A percentile compares a stretch with the other conserved stretches of the same genome.
These are phyloP conservation scores for Dromiciops gliroides DNA, from an alignment of 2,113 vertebrate species.

Conservation along the genomic window DNA sequence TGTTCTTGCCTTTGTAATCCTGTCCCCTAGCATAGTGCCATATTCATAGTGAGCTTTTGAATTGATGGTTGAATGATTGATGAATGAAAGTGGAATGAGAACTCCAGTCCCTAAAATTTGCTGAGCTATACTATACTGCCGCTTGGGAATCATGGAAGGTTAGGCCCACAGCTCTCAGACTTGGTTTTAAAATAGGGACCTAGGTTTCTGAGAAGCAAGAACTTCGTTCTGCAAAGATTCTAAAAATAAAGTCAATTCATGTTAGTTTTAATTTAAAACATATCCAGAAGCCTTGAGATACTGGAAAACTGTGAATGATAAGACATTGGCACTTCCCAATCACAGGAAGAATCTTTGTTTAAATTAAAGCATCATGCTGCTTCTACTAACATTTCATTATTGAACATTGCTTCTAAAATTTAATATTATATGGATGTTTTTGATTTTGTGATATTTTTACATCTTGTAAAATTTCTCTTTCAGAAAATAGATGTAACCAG, in stretches of 20 bases:
- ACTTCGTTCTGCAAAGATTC: neutral
- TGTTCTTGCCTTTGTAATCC: neutral
- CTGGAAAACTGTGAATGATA: neutral
- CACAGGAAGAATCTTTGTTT: constrained; percentile 14
- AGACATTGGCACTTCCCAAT: neutral
- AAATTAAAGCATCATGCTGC: neutral
- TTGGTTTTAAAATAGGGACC: neutral
- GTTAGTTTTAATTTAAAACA: constrained; percentile 19
- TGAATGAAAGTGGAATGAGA: neutral
- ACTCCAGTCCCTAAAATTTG: neutral
- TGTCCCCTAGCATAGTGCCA: neutral
- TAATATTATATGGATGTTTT: neutral
- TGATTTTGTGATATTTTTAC: neutral
- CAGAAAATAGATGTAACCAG: constrained; percentile 97
- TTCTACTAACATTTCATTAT: neutral
- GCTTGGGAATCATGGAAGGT: neutral
- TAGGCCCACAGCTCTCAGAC: neutral
- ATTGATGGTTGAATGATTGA: neutral
- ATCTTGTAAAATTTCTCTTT: constrained; percentile 58
- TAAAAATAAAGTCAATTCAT: neutral
- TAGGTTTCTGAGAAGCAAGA: neutral
- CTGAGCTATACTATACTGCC: neutral
- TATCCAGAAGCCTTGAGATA: neutral
- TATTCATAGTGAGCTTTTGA: neutral
- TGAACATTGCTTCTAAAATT: neutral